A percentile compares a stretch with the other conserved stretches of the same genome.
These are phyloP conservation scores for Poeciliopsis paucimaculata DNA, from an alignment of 2,797 vertebrate species.

Conservation along the genomic window DNA sequence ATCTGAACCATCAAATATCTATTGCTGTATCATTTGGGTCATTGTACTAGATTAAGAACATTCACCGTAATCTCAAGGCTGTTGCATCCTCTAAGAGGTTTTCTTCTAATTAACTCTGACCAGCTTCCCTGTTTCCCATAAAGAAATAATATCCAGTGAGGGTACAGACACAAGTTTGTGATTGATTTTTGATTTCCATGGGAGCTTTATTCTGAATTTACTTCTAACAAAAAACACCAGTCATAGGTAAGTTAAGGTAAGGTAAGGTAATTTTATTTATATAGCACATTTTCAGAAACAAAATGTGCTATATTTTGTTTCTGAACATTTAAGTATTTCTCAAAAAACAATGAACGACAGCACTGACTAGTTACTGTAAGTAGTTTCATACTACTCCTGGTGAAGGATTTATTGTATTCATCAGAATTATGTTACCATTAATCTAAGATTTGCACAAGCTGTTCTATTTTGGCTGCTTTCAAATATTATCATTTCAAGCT, in stretches of 20 bases:
- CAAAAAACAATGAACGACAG: conserved; percentile 10
- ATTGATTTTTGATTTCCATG: not conserved
- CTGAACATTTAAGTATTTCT: not conserved
- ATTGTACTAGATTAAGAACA: not conserved
- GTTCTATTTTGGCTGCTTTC: conserved; percentile 34
- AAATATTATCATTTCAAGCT: conserved; percentile 55
- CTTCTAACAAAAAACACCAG: not conserved
- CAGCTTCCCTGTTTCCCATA: no score
- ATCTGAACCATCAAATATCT: no score
- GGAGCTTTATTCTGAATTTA: conserved; percentile 2
- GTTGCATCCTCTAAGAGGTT: no score
- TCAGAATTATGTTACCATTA: conserved; percentile 45
- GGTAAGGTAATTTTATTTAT: no score
- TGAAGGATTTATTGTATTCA: conserved; percentile 49
- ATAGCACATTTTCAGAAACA: no score
- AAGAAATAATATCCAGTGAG: not conserved
- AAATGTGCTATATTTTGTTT: no score
- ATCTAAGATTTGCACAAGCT: conserved; percentile 48
- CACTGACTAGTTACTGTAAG: conserved; percentile 12
- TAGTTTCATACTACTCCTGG: conserved; percentile 30
- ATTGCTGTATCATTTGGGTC: not conserved
- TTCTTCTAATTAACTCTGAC: no score
- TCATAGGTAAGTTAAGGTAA: no score
- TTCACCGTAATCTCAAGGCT: not conserved
- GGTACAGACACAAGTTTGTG: not conserved